Conservation (phyloP, 2,888 invertebrate genomes). For the Seira ritae region DNA sequence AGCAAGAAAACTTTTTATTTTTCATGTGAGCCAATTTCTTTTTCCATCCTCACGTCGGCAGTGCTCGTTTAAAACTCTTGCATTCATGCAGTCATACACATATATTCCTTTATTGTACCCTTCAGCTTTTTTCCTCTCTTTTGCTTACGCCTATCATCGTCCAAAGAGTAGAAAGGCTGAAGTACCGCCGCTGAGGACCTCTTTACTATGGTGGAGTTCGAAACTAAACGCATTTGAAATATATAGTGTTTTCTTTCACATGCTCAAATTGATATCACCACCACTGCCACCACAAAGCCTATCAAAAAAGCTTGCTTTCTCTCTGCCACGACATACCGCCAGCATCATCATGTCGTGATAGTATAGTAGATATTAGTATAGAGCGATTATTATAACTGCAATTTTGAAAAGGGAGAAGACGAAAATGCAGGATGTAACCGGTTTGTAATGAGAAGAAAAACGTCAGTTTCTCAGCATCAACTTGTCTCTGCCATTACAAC, state of each 20-base stretch:
- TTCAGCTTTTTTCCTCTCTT: not conserved
- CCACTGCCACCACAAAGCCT: not conserved
- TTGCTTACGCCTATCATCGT: slow-evolving; percentile 13
- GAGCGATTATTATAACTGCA: not conserved
- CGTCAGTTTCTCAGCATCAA: not conserved
- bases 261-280: not conserved
- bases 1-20: not conserved
- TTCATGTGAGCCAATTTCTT: too few relatives aligned
- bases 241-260: not conserved
- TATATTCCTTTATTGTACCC: slow-evolving; percentile 3
- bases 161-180: not conserved
- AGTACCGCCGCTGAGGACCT: slow-evolving; percentile 1
- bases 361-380: too few relatives aligned
- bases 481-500: not conserved
- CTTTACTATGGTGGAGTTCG: not conserved
- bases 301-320: too few relatives aligned
- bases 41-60: not conserved
- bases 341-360: too few relatives aligned
- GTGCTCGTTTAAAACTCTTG: not conserved
- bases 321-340: too few relatives aligned
- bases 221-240: not conserved
- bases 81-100: not conserved
- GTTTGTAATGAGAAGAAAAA: slow-evolving; percentile 16
- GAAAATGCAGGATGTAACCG: slow-evolving; percentile 7
- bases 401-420: not conserved